A percentile compares a stretch with the other conserved stretches of the same genome.
phyloP scores from a whole-genome alignment of 2,797 vertebrate genomes.

The Meriones psammophilus region DNA sequence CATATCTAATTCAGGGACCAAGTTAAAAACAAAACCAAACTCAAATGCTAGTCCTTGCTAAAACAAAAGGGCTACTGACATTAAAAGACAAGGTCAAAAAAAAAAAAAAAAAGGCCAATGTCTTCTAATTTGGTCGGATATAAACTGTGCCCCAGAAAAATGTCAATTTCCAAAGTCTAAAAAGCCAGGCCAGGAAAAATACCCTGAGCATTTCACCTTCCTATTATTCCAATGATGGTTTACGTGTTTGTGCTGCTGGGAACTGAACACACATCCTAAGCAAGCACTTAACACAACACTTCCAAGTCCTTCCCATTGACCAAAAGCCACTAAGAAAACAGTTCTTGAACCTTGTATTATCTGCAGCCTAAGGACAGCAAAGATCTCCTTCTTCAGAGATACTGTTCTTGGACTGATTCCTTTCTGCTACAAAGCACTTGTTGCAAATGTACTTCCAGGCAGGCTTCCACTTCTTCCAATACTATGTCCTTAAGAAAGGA shows the following conservation, averaged over 20 bases:
- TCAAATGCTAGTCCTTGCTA: neutral
- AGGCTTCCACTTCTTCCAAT: constrained; percentile 7
- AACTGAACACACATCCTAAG: neutral
- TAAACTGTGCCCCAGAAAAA: neutral
- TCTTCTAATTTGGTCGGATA: neutral
- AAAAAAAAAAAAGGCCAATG: neutral
- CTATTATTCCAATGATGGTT: neutral
- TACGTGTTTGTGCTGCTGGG: neutral
- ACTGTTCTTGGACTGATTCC: constrained; percentile 4
- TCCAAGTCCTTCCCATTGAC: constrained; percentile 14
- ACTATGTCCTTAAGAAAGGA: constrained; percentile 21
- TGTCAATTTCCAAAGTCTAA: neutral
- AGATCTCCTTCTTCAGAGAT: neutral
- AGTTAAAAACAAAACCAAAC: constrained; percentile 43
- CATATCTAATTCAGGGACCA: neutral
- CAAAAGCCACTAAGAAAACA: constrained; percentile 35
- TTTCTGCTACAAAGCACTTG: constrained; percentile 10
- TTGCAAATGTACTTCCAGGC: neutral
- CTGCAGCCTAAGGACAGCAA: neutral
- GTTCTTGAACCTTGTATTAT: constrained; percentile 23
- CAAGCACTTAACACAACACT: neutral
- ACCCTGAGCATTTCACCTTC: neutral
- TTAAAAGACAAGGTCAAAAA: neutral
- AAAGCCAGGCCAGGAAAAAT: neutral
- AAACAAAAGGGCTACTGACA: constrained; percentile 6